Percentiles rank a stretch among this genome's conserved stretches.
These are phyloP conservation scores for Drosophila bocqueti DNA, from an alignment of 1,140 invertebrate species.

Conservation along the genomic window DNA sequence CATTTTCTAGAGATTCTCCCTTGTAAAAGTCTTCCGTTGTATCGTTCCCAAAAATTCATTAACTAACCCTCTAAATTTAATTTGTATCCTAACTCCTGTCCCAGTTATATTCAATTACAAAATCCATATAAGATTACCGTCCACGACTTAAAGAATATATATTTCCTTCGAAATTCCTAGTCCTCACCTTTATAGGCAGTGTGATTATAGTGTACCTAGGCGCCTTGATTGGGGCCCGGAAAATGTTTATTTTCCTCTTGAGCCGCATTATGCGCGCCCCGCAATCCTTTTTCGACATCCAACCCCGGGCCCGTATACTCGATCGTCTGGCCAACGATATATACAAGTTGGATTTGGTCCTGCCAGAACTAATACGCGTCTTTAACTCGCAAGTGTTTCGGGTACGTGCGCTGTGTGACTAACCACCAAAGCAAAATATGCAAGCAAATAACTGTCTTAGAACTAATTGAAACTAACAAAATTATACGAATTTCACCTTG, in stretches of 20 bases:
- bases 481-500: slow-evolving; percentile 2
- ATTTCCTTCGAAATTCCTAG: slow-evolving; percentile 32
- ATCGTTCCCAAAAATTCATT: background rate
- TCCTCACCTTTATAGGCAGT: slow-evolving; percentile 50
- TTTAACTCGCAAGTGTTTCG: slow-evolving; percentile 78
- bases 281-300: slow-evolving; percentile 91
- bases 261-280: slow-evolving; percentile 88
- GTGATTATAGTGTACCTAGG: slow-evolving; percentile 56
- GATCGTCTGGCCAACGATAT: slow-evolving; percentile 91
- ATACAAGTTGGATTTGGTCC: slow-evolving; percentile 88
- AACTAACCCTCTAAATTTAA: background rate
- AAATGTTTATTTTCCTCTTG: slow-evolving; percentile 86
- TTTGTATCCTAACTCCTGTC: slow-evolving; percentile 33
- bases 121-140: background rate
- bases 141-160: slow-evolving; percentile 1
- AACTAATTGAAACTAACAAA: slow-evolving; percentile 45
- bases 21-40: background rate
- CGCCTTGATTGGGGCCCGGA: slow-evolving; percentile 50
- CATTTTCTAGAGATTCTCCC: background rate
- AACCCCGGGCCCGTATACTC: slow-evolving; percentile 90
- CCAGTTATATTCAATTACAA: background rate
- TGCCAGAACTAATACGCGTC: slow-evolving; percentile 83
- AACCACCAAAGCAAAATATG: slow-evolving; percentile 13
- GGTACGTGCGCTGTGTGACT: slow-evolving; percentile 81
- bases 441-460: background rate